Percentiles rank a stretch among this genome's conserved stretches.
Conservation (phyloP, 2,113 vertebrate species). For the Ammodytes marinus region DNA sequence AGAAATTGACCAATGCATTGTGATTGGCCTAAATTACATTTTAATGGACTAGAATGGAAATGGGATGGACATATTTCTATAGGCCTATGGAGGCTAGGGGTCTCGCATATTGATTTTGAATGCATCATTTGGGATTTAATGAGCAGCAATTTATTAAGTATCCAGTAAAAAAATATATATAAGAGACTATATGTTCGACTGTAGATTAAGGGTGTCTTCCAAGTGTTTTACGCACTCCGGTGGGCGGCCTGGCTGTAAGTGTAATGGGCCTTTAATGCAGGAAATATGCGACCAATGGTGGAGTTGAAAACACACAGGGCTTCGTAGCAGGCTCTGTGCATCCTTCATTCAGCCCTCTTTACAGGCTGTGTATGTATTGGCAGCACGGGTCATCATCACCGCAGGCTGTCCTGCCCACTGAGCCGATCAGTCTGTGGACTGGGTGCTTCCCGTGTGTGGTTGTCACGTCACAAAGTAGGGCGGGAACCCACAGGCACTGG, state of each 20-base stretch:
- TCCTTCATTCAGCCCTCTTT: slow-evolving; percentile 63
- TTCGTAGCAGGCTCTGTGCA: neutral
- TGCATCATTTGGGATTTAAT: slow-evolving; percentile 22
- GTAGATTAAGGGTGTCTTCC: neutral
- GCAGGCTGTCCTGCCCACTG: slow-evolving; percentile 38
- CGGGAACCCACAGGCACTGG: neutral
- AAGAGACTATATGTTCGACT: neutral
- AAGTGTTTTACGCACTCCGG: slow-evolving; percentile 10
- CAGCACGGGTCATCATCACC: slow-evolving; percentile 43
- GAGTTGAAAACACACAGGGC: neutral
- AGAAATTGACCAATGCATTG: slow-evolving; percentile 18
- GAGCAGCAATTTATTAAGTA: neutral
- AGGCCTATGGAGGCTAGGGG: neutral
- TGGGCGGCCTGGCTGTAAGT: neutral
- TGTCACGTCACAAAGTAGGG: slow-evolving; percentile 81
- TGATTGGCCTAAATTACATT: slow-evolving; percentile 31
- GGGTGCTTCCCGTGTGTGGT: slow-evolving; percentile 17
- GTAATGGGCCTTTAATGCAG: neutral
- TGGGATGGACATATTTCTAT: slow-evolving; percentile 5
- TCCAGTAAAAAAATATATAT: neutral
- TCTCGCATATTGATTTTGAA: slow-evolving; percentile 28
- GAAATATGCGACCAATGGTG: neutral
- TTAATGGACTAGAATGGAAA: slow-evolving; percentile 24
- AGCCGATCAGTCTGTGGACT: slow-evolving; percentile 27
- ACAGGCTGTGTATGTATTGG: slow-evolving; percentile 44